Percentiles rank a stretch among this genome's conserved stretches.
Evolutionary conservation across 1,140 invertebrate species (phyloP).

Genomic region (Apis laboriosa): DNA sequence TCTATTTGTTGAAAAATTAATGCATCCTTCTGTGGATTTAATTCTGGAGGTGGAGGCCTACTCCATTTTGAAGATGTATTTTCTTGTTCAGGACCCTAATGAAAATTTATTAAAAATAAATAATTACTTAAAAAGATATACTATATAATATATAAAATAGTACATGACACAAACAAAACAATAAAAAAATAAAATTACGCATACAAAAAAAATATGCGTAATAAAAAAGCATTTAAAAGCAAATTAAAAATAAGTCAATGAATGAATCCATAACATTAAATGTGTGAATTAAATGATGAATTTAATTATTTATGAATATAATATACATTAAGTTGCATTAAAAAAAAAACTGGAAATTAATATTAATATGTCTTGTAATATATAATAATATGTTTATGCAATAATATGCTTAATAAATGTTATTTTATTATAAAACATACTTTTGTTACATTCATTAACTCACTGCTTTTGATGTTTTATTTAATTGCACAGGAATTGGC

Average conservation of each 20-base stretch:
- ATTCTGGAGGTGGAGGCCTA: conserved; percentile 85
- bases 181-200: too few species aligned
- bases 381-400: not conserved
- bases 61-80: conserved; percentile 85
- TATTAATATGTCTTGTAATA: not conserved
- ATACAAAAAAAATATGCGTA: not conserved
- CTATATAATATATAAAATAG: not conserved
- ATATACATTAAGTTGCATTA: not conserved
- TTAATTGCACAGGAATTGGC: not conserved
- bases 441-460: conserved; percentile 9
- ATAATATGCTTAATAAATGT: not conserved
- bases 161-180: too few species aligned
- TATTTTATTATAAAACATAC: not conserved
- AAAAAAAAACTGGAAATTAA: not conserved
- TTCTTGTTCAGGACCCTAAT: conserved; percentile 86
- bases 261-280: not conserved
- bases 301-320: not conserved
- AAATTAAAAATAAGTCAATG: not conserved
- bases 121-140: too few species aligned
- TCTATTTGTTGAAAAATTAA: conserved; percentile 95
- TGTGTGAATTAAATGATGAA: not conserved
- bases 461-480: conserved; percentile 18
- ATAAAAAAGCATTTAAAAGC: not conserved
- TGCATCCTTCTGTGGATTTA: conserved; percentile 86
- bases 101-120: not conserved